Evolutionary conservation across 1,140 invertebrate genomes (phyloP), one percentile per base, ranked within the genome.

Genomic region (Drosophila tsacasi): DNA sequence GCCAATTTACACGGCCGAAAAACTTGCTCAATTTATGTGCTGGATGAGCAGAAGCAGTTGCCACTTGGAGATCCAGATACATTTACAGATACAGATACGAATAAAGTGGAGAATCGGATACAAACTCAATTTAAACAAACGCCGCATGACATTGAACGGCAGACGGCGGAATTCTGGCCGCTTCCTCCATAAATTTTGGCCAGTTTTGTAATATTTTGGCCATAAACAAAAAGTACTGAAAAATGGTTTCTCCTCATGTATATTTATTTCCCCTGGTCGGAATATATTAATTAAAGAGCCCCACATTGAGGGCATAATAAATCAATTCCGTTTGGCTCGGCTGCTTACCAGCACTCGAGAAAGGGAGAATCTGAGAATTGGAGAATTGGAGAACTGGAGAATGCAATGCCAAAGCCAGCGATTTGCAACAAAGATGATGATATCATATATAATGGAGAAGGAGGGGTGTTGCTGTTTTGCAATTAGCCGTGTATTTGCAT

Each of bases 111-210:
- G 35, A 57, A 57, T 57, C 42, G 37, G 50, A 68, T 72, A 50
- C 71, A 69, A 67, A 81, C 61, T 71, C 19, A 76, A 78, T 67
- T 85, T 85, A 82, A 85, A 83, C 63, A 61, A 65, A 49, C 76
- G 68, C 67, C 50, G 63, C 69, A 67, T 89, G 84, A 87, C 84
- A 89, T 87, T 87, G 84, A 87, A 87, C 68, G 69, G 80, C 54
- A 44, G 47, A 60, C 49, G 58, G 64, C 65, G 78, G 77, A 65
- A 68, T 81, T 63, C 74, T 66, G 35, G 42, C 60, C 69, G 79
- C 64, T 87, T 87, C 84, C 84, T 79, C 69, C 73, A 89, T 89
- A 87, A 84, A 87, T 84, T 74, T 89, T 79, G 66, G 62, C 65
- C 76, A 87, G 68, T 87, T 89, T 84, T 84, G 84, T 87, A 87